A percentile compares a stretch with the other conserved stretches of the same genome.
These are phyloP conservation scores for Microcebus griseorufus DNA, from an alignment of 2,113 vertebrate genomes.

Conservation along the genomic window DNA sequence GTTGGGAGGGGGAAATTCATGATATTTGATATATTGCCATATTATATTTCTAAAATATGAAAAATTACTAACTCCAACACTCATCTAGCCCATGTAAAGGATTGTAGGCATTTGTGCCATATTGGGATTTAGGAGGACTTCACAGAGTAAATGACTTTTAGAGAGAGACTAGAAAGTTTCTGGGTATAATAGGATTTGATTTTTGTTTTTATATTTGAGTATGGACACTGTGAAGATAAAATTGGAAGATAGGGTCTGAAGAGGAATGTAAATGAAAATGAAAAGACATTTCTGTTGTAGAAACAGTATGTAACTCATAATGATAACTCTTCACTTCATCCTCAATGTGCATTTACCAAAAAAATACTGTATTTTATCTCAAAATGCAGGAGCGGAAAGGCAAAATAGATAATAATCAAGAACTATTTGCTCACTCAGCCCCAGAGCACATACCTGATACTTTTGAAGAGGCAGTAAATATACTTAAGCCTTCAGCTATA, in stretches of 20 bases:
- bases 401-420: slow-evolving; percentile 90
- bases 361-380: slow-evolving; percentile 23
- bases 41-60: slow-evolving; percentile 8
- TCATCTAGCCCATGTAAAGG: not conserved
- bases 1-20: not conserved
- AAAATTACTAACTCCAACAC: not conserved
- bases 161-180: not conserved
- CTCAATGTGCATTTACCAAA: slow-evolving; percentile 12
- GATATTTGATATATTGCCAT: not conserved
- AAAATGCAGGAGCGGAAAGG: slow-evolving; percentile 87
- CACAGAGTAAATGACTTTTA: not conserved
- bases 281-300: slow-evolving; percentile 10
- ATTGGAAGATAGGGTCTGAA: not conserved
- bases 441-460: slow-evolving; percentile 87
- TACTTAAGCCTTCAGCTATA: slow-evolving; percentile 93
- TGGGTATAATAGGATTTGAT: not conserved
- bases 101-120: not conserved
- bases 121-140: not conserved
- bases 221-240: not conserved
- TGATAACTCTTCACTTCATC: slow-evolving; percentile 13
- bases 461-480: slow-evolving; percentile 94
- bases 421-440: slow-evolving; percentile 89
- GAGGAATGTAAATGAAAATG: not conserved
- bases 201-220: slow-evolving; percentile 17
- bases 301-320: slow-evolving; percentile 13